phyloP scores from a whole-genome alignment of 2,113 vertebrate species.

The Thryonomys swinderianus region DNA sequence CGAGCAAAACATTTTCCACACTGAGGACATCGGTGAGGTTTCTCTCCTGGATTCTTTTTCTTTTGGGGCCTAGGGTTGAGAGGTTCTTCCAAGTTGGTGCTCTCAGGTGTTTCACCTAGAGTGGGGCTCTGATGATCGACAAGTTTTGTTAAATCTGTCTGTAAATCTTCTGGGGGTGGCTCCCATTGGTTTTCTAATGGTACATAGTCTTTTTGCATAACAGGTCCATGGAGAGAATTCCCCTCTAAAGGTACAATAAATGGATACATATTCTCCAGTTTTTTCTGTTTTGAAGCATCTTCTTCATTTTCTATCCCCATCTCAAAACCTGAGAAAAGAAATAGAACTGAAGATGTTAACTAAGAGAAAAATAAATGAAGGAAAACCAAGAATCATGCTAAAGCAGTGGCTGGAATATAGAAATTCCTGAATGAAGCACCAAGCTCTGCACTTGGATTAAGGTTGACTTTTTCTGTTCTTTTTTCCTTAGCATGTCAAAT shows the following conservation, averaged over 20 bases:
- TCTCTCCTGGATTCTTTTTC: conserved; percentile 73
- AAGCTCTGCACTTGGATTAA: not conserved
- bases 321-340: conserved; percentile 76
- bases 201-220: conserved; percentile 74
- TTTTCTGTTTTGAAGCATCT: conserved; percentile 75
- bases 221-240: conserved; percentile 69
- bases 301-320: conserved; percentile 76
- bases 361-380: not conserved
- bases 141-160: conserved; percentile 73
- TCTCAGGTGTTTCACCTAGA: conserved; percentile 66
- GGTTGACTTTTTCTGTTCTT: conserved; percentile 21
- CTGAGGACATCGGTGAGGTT: conserved; percentile 74
- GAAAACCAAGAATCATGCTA: not conserved
- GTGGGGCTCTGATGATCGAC: conserved; percentile 55
- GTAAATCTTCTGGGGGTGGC: conserved; percentile 64
- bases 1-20: conserved; percentile 79
- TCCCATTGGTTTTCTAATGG: conserved; percentile 75
- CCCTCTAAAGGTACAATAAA: conserved; percentile 76
- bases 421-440: not conserved
- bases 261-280: conserved; percentile 75
- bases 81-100: conserved; percentile 69
- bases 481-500: not conserved
- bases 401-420: not conserved
- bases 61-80: conserved; percentile 61
- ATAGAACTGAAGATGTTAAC: conserved; percentile 54